Evolutionary conservation across 2,797 vertebrate species (phyloP).

Genomic region (Pteronotus mesoamericanus): DNA sequence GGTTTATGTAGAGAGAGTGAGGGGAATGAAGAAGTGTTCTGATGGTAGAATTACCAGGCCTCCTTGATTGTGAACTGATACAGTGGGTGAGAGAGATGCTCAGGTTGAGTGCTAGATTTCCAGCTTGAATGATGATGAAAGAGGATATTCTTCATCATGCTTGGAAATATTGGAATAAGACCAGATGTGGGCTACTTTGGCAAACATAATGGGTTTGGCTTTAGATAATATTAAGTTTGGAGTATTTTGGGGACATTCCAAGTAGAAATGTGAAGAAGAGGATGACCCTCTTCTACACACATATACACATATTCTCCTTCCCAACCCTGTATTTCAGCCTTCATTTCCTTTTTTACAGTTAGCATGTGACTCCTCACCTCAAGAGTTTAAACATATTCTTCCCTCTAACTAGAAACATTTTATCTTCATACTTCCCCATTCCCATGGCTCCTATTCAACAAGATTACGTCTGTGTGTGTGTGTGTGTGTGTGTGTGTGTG

Average conservation of each 20-base stretch:
- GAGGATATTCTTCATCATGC: neutral
- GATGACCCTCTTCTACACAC: neutral
- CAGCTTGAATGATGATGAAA: neutral
- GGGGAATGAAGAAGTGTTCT: neutral
- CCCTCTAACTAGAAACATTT: neutral
- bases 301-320: rapidly evolving
- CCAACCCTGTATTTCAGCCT: neutral
- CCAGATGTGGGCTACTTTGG: neutral
- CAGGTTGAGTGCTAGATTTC: neutral
- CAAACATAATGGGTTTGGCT: neutral
- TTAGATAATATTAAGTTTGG: neutral
- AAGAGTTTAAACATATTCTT: neutral
- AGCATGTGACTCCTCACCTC: neutral
- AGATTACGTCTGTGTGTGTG: neutral
- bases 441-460: neutral
- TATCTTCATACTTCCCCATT: neutral
- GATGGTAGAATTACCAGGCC: neutral
- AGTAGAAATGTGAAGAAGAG: neutral
- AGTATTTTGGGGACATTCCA: neutral
- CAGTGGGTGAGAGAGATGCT: neutral
- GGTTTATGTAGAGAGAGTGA: neutral
- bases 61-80: neutral
- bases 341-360: neutral
- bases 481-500: neutral
- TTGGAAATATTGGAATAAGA: neutral